Conservation (phyloP, 2,888 invertebrate species). For the Oegoconia quadripuncta region DNA sequence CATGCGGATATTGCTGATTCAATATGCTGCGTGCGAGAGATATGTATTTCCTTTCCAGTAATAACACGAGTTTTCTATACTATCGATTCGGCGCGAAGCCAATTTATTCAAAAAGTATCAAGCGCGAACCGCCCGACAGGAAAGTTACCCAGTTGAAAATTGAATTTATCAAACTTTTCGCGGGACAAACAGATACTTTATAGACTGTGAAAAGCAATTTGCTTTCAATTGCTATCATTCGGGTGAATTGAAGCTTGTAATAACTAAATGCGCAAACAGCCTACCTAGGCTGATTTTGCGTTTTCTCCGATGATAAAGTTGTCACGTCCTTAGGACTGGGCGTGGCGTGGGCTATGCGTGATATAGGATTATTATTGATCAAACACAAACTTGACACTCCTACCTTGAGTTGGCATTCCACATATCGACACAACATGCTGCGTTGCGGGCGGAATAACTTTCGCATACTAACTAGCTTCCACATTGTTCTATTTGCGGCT, state of each 20-base stretch:
- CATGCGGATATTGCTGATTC: slow-evolving; percentile 44
- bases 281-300: slow-evolving; percentile 4
- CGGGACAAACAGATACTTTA: slow-evolving; percentile 72
- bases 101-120: slow-evolving; percentile 75
- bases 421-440: background rate
- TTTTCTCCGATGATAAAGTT: background rate
- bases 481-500: no score
- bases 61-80: slow-evolving; percentile 45
- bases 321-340: background rate
- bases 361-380: slow-evolving; percentile 15
- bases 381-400: slow-evolving; percentile 19
- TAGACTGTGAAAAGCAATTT: slow-evolving; percentile 74
- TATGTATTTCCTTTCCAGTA: slow-evolving; percentile 34
- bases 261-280: slow-evolving; percentile 29
- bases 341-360: background rate
- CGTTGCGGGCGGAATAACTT: background rate
- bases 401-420: slow-evolving; percentile 9
- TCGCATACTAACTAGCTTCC: background rate
- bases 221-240: slow-evolving; percentile 65
- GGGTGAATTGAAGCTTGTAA: slow-evolving; percentile 44
- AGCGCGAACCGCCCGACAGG: slow-evolving; percentile 64
- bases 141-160: slow-evolving; percentile 69
- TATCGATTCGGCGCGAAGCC: slow-evolving; percentile 57
- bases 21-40: slow-evolving; percentile 40
- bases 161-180: slow-evolving; percentile 74